Evolutionary conservation across 2,888 invertebrate genomes (phyloP).

Genomic region (Syrphus vitripennis): DNA sequence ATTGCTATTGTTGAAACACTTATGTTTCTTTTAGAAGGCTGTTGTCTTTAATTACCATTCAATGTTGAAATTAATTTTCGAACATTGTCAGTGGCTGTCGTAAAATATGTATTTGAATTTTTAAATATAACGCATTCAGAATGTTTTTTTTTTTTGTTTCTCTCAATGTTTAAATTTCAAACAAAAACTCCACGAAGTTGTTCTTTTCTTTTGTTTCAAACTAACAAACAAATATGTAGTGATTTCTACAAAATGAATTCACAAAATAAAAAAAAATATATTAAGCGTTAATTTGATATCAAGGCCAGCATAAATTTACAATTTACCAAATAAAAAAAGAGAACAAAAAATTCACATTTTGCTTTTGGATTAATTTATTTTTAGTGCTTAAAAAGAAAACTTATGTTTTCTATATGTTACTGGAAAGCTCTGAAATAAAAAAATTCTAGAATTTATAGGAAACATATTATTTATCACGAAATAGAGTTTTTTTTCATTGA

Average conservation of each 20-base stretch:
- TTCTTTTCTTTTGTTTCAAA: not conserved
- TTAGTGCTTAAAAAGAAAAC: too few species aligned
- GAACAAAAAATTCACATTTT: not conserved
- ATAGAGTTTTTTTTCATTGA: too few species aligned
- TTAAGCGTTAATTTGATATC: not conserved
- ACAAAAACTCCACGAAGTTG: too few species aligned
- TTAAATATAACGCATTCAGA: not conserved
- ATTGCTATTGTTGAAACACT: not conserved
- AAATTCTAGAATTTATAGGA: too few species aligned
- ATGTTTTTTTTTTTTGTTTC: too few species aligned
- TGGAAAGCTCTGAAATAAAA: too few species aligned
- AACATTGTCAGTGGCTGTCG: not conserved
- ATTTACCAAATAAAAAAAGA: not conserved
- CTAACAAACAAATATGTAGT: not conserved
- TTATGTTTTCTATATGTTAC: too few species aligned
- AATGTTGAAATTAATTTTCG: not conserved
- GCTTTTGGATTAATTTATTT: too few species aligned
- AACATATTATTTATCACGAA: too few species aligned
- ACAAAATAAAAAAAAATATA: too few species aligned
- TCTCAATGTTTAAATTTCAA: too few species aligned
- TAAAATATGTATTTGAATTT: not conserved
- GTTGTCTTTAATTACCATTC: not conserved
- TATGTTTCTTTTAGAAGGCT: not conserved
- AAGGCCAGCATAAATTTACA: not conserved
- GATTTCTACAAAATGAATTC: too few species aligned